These are phyloP conservation scores for Lateolabrax maculatus DNA, from an alignment of 2,797 vertebrate species.

Conservation along the genomic window DNA sequence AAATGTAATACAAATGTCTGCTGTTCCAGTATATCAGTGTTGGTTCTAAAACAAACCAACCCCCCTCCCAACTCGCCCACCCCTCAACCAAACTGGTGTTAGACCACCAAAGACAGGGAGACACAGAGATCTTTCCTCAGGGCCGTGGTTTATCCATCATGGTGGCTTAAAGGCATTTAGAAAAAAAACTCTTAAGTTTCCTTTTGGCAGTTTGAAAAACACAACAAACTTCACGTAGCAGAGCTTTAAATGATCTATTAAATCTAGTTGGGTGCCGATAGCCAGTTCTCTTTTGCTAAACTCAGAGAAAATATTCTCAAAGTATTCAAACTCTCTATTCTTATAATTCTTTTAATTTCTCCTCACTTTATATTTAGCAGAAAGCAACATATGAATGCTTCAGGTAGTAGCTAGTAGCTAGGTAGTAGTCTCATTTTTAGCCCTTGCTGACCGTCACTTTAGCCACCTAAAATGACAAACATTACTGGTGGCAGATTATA, in stretches of 20 bases:
- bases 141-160: conserved; percentile 14
- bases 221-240: background rate
- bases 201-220: background rate
- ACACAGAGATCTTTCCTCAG: conserved; percentile 56
- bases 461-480: too few species aligned
- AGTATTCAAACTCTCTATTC: too few species aligned
- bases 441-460: too few species aligned
- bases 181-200: background rate
- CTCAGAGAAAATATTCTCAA: background rate
- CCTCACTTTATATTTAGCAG: too few species aligned
- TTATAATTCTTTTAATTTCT: background rate
- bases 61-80: background rate
- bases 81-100: conserved; percentile 62
- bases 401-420: too few species aligned
- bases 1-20: conserved; percentile 70
- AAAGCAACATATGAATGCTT: too few species aligned
- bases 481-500: background rate
- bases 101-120: conserved; percentile 91
- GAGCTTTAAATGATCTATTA: background rate
- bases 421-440: too few species aligned
- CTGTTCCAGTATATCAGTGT: background rate
- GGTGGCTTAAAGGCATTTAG: background rate
- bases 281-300: background rate
- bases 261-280: background rate
- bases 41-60: conserved; percentile 28